phyloP scores from a whole-genome alignment of 2,888 invertebrate species.

The Caenorhabditis sinica region DNA sequence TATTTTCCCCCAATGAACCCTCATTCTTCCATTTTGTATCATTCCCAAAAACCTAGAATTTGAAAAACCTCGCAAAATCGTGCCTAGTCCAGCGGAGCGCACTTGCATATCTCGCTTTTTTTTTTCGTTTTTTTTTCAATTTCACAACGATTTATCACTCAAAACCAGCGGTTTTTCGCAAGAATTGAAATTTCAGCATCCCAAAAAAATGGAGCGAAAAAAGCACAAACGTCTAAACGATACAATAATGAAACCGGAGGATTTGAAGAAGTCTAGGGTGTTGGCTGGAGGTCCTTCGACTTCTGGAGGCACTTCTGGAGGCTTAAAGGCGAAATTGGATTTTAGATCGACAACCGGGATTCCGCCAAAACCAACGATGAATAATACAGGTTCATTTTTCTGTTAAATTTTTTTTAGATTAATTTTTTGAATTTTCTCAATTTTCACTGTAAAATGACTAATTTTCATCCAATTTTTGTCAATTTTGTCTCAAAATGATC shows the following conservation, averaged over 20 bases:
- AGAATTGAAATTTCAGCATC: background rate
- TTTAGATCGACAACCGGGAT: conserved; percentile 34
- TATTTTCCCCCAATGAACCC: background rate
- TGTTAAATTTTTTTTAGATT: background rate
- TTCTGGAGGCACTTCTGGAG: conserved; percentile 26
- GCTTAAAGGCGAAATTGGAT: conserved; percentile 58
- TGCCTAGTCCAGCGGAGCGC: background rate
- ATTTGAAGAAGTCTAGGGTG: conserved; percentile 58
- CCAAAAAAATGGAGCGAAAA: conserved; percentile 51
- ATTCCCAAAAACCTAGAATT: background rate
- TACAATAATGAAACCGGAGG: conserved; percentile 61
- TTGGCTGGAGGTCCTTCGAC: conserved; percentile 31
- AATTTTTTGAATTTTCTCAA: background rate
- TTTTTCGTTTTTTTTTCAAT: conserved; percentile 33
- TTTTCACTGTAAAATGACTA: background rate
- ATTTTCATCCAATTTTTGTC: background rate
- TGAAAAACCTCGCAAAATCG: background rate
- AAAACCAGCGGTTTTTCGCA: background rate
- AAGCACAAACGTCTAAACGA: conserved; percentile 61
- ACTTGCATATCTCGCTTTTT: conserved; percentile 3
- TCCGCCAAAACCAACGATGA: conserved; percentile 27
- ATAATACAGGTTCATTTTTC: conserved; percentile 16
- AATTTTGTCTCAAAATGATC: background rate
- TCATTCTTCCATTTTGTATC: background rate
- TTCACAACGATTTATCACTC: conserved; percentile 9